phyloP scores from a whole-genome alignment of 2,113 vertebrate genomes.

The Cavia porcellus region DNA sequence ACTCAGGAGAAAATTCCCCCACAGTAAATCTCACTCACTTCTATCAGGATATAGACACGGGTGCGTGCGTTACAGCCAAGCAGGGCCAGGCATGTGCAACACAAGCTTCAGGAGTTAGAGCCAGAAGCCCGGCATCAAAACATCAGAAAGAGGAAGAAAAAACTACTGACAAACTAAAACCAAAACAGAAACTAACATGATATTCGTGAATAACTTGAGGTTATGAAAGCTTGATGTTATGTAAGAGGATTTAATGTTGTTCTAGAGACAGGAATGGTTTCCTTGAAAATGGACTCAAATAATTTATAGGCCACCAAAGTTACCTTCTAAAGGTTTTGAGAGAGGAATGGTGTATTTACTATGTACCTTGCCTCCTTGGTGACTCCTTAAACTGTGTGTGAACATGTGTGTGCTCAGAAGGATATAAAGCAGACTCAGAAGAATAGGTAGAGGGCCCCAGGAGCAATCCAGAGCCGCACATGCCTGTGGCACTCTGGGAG shows the following conservation, averaged over 20 bases:
- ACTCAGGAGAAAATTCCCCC: too few relatives aligned
- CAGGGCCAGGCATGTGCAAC: neutral
- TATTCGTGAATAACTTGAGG: neutral
- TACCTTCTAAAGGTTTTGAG: neutral
- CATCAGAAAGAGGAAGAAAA: neutral
- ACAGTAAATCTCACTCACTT: neutral
- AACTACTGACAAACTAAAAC: neutral
- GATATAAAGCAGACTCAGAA: neutral
- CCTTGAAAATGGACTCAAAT: neutral
- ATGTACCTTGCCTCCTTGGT: neutral
- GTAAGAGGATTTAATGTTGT: neutral
- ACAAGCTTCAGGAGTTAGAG: slow-evolving; percentile 19
- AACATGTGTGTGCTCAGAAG: neutral
- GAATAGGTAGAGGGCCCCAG: neutral
- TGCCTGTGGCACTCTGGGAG: neutral
- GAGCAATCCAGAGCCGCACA: neutral
- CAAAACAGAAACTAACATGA: neutral
- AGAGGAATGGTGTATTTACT: neutral
- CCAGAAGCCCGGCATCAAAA: neutral
- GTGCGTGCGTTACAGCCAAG: neutral
- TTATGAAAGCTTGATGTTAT: neutral
- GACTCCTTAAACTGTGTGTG: neutral
- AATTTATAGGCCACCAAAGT: neutral
- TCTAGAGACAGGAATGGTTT: neutral
- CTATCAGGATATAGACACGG: neutral